phyloP scores from a whole-genome alignment of 2,113 vertebrate genomes.

The Spea multiplicata region DNA sequence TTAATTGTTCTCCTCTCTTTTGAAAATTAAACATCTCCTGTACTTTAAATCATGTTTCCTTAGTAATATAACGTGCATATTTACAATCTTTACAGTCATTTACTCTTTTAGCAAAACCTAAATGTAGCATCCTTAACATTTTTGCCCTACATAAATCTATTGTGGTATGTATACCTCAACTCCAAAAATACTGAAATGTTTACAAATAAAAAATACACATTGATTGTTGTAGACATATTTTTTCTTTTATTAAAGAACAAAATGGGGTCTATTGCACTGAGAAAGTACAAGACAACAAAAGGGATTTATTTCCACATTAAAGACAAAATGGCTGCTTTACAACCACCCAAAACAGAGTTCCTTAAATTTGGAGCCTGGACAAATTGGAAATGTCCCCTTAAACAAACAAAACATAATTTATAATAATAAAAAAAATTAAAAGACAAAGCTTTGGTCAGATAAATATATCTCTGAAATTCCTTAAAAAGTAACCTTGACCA shows the following conservation, averaged over 20 bases:
- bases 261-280: slow-evolving; percentile 41
- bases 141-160: no score
- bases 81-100: no score
- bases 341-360: slow-evolving; percentile 28
- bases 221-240: slow-evolving; percentile 19
- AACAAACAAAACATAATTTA: not conserved
- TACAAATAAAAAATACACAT: not conserved
- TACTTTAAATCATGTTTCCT: no score
- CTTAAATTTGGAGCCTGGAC: slow-evolving; percentile 30
- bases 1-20: no score
- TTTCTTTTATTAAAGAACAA: slow-evolving; percentile 41
- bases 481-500: slow-evolving; percentile 42
- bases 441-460: not conserved
- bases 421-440: slow-evolving; percentile 19
- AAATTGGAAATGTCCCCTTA: slow-evolving; percentile 36
- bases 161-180: no score
- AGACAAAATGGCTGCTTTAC: slow-evolving; percentile 45
- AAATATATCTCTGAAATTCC: slow-evolving; percentile 24
- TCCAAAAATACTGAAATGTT: no score
- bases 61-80: no score
- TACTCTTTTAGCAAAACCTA: no score
- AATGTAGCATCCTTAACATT: no score
- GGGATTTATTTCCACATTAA: slow-evolving; percentile 27
- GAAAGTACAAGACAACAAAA: slow-evolving; percentile 42
- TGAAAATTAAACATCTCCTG: no score